Base-by-base conservation (phyloP, 1,140 invertebrate species). In the Heterodera carotae region DNA sequence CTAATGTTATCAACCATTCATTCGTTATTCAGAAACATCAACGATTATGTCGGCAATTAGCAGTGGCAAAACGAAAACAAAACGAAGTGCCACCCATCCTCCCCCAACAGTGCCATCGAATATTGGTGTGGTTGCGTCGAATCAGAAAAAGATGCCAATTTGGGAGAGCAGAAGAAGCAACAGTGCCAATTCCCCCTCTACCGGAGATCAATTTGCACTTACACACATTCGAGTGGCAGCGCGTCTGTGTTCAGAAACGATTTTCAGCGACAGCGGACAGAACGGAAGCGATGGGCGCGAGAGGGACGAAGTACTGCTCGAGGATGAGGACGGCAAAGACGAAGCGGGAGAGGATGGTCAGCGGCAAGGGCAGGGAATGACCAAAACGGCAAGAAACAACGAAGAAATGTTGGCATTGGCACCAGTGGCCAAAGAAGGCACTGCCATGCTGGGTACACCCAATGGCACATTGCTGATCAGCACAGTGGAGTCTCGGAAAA, bases 401-500 rank as follows among this genome's bases (percentile, higher is more conserved):
- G 36, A 12, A n/a, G n/a, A n/a, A 31, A 31, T 31, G 25, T 36
- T 73, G 70, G 33, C 70, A 25, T n/a, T 73, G 33, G n/a, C n/a
- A n/a, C 43, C 18, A 12, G 27, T 5, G 74, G 60, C 22, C 7
- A 33, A 31, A 25, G 53, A 76, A 33, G 62, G 75, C 39, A 68
- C 69, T 43, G 75, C 60, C 18, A 22, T 33, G 29, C 27, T 66
- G 62, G 33, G 43, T 15, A 60, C 53, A 31, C 25, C 62, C 48
- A 34, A 43, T 36, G 25, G 59, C 43, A 69, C 75, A 33, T 70
- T 79, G 22, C 25, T 68, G 68, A 33, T 60, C n/a, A 22, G 67
- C 25, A 53, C 67, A n/a, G 33, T 78, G 10, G 77, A 78, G 39
- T 78, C 77, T 2, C 56, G 77, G 2, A 78, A 78, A 78, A 78